These are phyloP conservation scores for Octomys mimax DNA, from an alignment of 2,797 vertebrate genomes.

Conservation along the genomic window DNA sequence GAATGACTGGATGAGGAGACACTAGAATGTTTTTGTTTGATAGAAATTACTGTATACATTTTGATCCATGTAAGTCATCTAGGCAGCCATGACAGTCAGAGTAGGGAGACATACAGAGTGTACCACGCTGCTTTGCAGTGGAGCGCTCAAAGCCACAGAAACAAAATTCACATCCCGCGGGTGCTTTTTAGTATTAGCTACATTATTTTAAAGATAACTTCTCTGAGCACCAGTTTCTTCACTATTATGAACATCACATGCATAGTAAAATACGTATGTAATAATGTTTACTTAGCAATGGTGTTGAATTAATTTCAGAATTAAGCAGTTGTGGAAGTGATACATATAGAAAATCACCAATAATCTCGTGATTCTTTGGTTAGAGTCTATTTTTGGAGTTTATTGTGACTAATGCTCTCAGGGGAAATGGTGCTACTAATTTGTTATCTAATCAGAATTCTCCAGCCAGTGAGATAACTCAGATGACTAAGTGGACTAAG, in stretches of 20 bases:
- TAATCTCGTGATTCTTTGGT: not conserved
- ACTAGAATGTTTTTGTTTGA: not conserved
- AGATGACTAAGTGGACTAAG: too few species aligned
- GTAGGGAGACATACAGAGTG: too few species aligned
- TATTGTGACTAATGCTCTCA: not conserved
- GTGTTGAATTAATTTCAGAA: not conserved
- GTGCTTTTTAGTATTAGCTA: not conserved
- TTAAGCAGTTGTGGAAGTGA: not conserved
- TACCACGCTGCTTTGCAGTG: fast-evolving
- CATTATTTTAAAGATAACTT: not conserved
- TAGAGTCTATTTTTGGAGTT: not conserved
- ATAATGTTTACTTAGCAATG: not conserved
- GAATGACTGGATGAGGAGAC: not conserved
- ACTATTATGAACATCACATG: not conserved
- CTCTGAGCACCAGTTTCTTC: not conserved
- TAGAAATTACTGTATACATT: not conserved
- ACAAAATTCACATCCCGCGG: not conserved
- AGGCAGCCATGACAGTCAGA: not conserved
- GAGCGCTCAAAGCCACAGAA: not conserved
- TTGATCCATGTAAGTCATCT: not conserved
- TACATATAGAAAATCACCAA: not conserved
- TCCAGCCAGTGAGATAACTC: too few species aligned
- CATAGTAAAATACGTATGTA: not conserved
- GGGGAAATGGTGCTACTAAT: not conserved
- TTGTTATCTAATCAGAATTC: not conserved